Base-by-base conservation (phyloP, 2,113 vertebrate species). In the Nothoprocta perdicaria region DNA sequence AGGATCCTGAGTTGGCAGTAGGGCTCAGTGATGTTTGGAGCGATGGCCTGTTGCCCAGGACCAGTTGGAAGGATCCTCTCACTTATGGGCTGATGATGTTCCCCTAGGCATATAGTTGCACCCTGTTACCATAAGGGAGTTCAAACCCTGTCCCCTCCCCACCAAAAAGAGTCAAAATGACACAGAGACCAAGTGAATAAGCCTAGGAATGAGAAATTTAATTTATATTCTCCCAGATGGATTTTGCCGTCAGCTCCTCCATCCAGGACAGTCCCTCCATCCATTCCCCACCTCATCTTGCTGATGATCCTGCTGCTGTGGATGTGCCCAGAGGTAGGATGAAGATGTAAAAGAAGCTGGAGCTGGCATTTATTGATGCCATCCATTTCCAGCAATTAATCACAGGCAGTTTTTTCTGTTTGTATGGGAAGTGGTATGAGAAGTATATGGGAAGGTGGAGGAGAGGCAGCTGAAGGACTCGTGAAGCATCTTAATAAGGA, bases 331-430 rank as follows among this genome's bases (percentile, higher is more conserved):
- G 53, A 14, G 29, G 27, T 9, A 27, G 14, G 38, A 60, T 63
- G 52, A 80, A 85, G 85, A 71, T 77, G 79, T 85, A 88, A 55
- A 89, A 92, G 81, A 69, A 71, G 68, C 52, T 89, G 57, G 33
- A 89, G 83, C 52, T 76, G 26, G 83, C 65, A 91, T 94, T 67
- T 89, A 88, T 88, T 83, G 92, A 92, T 78, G 68, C 38, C 31
- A 77, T 91, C 76, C 95, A 75, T 95, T 95, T 91, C 94, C 87
- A 92, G 68, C 82, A 91, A 80, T 79, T 89, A 85, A 92, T 91
- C 87, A 85, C 50, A 89, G 85, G 35, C 76, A 80, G 33, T 94
- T 92, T 94, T 74, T 89, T 94, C 76, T 89, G 46, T 76, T 71
- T 87, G 76, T 74, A 85, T 63, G 27, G 65, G 12, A 38, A 60